These are phyloP conservation scores for Nemotelus pantherinus DNA, from an alignment of 2,888 invertebrate genomes.

Conservation along the genomic window DNA sequence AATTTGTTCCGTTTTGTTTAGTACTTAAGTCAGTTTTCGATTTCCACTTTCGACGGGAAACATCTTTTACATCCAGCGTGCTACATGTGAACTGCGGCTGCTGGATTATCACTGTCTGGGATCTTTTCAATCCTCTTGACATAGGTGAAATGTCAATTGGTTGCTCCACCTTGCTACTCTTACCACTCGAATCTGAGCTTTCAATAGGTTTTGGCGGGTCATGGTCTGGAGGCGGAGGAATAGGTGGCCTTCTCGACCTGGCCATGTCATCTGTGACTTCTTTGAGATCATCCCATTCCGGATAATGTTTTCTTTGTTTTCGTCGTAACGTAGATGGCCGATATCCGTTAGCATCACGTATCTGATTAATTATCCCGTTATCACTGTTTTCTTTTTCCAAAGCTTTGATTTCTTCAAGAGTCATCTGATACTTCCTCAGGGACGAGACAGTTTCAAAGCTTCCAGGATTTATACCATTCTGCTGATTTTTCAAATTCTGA, in stretches of 20 bases:
- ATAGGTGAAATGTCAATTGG: conserved; percentile 11
- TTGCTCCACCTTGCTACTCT: neutral
- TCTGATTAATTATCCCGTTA: conserved; percentile 66
- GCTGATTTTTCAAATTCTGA: conserved; percentile 15
- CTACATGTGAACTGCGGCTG: conserved; percentile 54
- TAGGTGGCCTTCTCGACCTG: conserved; percentile 20
- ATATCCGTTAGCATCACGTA: conserved; percentile 73
- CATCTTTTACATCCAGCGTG: conserved; percentile 56
- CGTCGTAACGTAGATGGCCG: conserved; percentile 69
- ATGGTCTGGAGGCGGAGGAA: conserved; percentile 53
- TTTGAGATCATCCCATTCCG: conserved; percentile 68
- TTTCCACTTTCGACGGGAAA: conserved; percentile 53
- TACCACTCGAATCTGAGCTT: neutral
- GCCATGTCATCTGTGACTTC: conserved; percentile 53
- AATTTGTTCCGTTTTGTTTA: neutral
- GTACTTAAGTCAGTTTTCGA: conserved; percentile 50
- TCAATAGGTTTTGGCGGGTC: conserved; percentile 60
- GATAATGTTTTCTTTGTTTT: conserved; percentile 69
- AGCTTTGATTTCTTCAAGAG: conserved; percentile 66
- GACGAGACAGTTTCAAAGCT: conserved; percentile 60
- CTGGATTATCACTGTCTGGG: conserved; percentile 61
- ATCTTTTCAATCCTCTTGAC: conserved; percentile 58
- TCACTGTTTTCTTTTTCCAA: conserved; percentile 65
- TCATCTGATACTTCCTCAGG: conserved; percentile 73
- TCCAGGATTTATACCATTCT: neutral